phyloP scores from a whole-genome alignment of 2,888 invertebrate genomes.

The Tricholauxania praeusta region DNA sequence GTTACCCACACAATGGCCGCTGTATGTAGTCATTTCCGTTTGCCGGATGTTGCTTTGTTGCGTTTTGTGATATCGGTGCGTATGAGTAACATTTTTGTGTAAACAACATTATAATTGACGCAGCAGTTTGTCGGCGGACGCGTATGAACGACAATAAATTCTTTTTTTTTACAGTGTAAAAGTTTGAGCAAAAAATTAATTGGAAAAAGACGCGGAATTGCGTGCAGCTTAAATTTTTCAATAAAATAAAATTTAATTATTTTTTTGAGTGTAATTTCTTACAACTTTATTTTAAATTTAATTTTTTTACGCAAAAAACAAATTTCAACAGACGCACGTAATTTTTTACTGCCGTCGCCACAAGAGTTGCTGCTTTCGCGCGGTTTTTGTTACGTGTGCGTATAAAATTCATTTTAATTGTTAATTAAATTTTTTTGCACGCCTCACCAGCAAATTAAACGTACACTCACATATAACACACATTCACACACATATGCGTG shows the following conservation, averaged over 20 bases:
- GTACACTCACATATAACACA: not conserved
- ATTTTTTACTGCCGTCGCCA: not conserved
- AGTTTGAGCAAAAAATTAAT: not conserved
- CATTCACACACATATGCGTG: not conserved
- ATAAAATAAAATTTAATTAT: no score
- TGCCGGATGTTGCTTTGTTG: constrained; percentile 19
- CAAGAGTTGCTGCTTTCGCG: not conserved
- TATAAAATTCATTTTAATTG: not conserved
- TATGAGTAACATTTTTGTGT: constrained; percentile 30
- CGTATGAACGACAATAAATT: not conserved
- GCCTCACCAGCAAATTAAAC: not conserved
- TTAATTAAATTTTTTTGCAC: not conserved
- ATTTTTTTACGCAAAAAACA: no score
- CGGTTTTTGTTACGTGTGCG: not conserved
- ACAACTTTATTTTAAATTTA: no score
- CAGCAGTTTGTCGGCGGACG: not conserved
- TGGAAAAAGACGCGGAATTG: no score
- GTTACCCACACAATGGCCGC: constrained; percentile 7
- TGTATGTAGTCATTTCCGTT: constrained; percentile 11
- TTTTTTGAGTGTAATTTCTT: no score
- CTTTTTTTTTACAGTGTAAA: not conserved
- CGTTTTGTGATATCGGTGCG: constrained; percentile 2
- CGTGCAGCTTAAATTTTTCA: no score
- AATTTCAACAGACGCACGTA: not conserved
- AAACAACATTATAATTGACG: constrained; percentile 15